phyloP scores from a whole-genome alignment of 2,888 invertebrate genomes.

The Tolmerus cingulatus region DNA sequence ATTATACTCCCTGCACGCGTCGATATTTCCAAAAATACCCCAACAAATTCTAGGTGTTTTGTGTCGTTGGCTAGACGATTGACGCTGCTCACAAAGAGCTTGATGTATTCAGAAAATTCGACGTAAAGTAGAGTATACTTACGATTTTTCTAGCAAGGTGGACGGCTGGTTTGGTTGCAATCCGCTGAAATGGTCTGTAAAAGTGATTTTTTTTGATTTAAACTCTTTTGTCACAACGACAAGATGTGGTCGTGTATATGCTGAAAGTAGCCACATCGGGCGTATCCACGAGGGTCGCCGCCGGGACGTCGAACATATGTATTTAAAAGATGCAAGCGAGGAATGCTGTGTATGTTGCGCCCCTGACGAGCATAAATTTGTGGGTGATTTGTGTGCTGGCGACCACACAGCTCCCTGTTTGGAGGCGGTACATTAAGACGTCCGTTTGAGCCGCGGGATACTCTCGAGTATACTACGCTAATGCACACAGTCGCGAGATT shows the following conservation, averaged over 20 bases:
- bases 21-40: constrained; percentile 6
- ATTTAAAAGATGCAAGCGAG: neutral
- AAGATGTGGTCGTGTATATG: neutral
- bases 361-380: constrained; percentile 14
- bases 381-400: constrained; percentile 2
- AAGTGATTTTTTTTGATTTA: constrained; percentile 18
- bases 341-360: neutral
- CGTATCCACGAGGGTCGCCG: neutral
- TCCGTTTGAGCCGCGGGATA: neutral
- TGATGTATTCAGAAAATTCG: neutral
- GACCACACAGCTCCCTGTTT: neutral
- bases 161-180: neutral
- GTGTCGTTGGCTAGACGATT: neutral
- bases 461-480: constrained; percentile 11
- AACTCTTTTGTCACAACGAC: neutral
- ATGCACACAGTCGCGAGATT: neutral
- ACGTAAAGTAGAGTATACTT: neutral
- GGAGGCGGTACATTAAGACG: neutral
- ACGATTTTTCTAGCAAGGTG: neutral
- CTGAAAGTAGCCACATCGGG: neutral
- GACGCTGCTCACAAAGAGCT: neutral
- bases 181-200: neutral
- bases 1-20: neutral
- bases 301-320: neutral
- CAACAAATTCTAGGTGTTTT: neutral